Base-by-base conservation (phyloP, 2,113 vertebrate species). In the Actenoides hombroni region DNA sequence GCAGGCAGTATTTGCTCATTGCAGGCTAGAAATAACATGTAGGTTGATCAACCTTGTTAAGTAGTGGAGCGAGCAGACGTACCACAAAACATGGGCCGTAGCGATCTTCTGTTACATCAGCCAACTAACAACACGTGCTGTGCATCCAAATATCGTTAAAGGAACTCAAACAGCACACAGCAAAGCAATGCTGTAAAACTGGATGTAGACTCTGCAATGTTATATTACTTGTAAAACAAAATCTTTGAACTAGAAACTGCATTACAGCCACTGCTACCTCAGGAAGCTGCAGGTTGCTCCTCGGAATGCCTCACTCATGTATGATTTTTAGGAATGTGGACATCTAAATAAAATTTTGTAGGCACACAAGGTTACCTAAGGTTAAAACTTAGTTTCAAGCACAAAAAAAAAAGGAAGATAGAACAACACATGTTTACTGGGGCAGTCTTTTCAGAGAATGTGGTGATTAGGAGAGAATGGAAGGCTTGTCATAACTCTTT, bases 321-420 rank as follows among this genome's bases (percentile, higher is more conserved):
- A 56, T 61, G 93, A 92, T 88, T 94, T 96, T 97, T 88, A 95
- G 86, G 25, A 90, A 88, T 6, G 4, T 24, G 67, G 73, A 92
- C 13, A 68, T 88, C 54, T 68, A 96, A 95, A 90, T 77, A 90
- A 95, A 73, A 83, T 81, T 86, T 56, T 78, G 20, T 44, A 81
- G 76, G 42, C 28, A 92, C 76, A 95, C 24, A 68, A 80, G 75
- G 76, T 92, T 96, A 95, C 90, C 75, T 85, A 94, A 85, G 75
- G 82, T 86, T 88, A 94, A 78, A 90, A 90, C 15, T 82, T 82
- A 74, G 49, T 80, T 94, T 86, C 84, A 76, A 23, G 24, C 42
- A 83, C 0, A 5, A 40, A n/a, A 80, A 83, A 87, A 86, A 51
- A 25, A 51, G n/a, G 26, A 83, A 73, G 14, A 49, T 6, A 75